phyloP scores from a whole-genome alignment of 30 jellyfish, hydroid and myxozoan genomes.

The Turritopsis dohrnii region DNA sequence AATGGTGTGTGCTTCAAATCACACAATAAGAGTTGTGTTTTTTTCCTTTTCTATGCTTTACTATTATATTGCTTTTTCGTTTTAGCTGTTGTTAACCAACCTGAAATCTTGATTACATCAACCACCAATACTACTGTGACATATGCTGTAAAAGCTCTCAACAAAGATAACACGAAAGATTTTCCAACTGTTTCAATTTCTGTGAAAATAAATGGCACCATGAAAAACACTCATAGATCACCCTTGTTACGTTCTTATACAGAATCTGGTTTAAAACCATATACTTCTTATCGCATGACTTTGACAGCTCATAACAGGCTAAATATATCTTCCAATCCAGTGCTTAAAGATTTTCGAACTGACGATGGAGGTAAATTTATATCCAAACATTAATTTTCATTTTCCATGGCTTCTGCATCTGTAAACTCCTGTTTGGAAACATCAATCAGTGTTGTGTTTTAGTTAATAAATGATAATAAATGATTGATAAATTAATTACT shows the following conservation, averaged over 20 bases:
- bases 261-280: background rate
- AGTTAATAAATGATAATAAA: too few species aligned
- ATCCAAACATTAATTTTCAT: too few species aligned
- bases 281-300: background rate
- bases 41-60: background rate
- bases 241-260: background rate
- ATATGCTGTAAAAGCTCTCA: background rate
- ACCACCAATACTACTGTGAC: background rate
- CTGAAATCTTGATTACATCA: background rate
- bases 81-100: background rate
- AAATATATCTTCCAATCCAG: background rate
- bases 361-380: conserved; percentile 10
- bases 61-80: background rate
- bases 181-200: background rate
- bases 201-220: background rate
- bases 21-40: background rate
- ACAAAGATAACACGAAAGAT: background rate
- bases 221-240: too few species aligned
- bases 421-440: too few species aligned
- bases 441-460: too few species aligned
- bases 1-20: conserved; percentile 10
- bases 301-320: conserved; percentile 4
- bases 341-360: background rate
- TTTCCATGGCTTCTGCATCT: too few species aligned
- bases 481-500: too few species aligned